phyloP scores from a whole-genome alignment of 2,113 vertebrate species.

The Oreotrochilus melanogaster region DNA sequence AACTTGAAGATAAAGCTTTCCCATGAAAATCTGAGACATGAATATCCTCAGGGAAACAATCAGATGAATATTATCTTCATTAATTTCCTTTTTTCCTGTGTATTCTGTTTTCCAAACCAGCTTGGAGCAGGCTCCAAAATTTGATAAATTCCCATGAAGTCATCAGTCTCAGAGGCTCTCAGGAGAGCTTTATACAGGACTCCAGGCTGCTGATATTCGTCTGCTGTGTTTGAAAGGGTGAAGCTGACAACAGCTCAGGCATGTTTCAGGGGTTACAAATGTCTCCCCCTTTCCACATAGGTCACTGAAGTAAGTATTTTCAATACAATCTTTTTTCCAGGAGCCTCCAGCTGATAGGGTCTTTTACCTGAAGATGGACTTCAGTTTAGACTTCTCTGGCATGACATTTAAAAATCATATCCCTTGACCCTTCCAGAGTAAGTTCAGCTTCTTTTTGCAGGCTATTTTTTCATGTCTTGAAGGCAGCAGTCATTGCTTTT shows the following conservation, averaged over 20 bases:
- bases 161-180: not conserved
- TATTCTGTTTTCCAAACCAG: not conserved
- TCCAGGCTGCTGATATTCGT: not conserved
- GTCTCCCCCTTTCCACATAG: not conserved
- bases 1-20: slow-evolving; percentile 52
- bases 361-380: not conserved
- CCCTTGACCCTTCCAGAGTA: not conserved
- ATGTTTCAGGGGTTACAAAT: not conserved
- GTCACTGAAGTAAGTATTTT: not conserved
- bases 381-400: not conserved
- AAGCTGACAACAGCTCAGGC: not conserved
- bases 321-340: not conserved
- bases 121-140: slow-evolving; percentile 12
- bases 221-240: not conserved
- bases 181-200: not conserved
- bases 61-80: slow-evolving; percentile 40
- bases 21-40: slow-evolving; percentile 28
- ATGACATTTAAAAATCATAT: not conserved
- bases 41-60: slow-evolving; percentile 38
- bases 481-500: not conserved
- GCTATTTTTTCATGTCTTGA: not conserved
- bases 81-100: slow-evolving; percentile 3
- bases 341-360: not conserved
- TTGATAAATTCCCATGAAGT: slow-evolving; percentile 55
- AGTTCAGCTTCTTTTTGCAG: not conserved